Conservation (phyloP, 2,797 vertebrate species). For the Darevskia nairensis region DNA sequence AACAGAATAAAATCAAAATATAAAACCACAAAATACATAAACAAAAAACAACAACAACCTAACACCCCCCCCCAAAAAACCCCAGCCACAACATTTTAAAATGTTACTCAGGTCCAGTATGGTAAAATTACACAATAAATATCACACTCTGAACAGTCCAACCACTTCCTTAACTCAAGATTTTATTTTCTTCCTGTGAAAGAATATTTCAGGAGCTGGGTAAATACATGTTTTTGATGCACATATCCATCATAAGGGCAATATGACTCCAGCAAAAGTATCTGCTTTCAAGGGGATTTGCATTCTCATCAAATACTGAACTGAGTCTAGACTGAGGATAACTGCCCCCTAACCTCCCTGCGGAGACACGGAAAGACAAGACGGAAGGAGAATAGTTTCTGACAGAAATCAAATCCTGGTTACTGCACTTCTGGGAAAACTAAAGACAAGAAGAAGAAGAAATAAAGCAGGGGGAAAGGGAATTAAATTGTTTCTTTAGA, state of each 20-base stretch:
- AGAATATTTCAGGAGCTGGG: constrained; percentile 31
- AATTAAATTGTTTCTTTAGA: constrained; percentile 56
- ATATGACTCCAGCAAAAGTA: constrained; percentile 55
- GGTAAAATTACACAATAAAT: neutral
- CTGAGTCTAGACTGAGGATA: constrained; percentile 66
- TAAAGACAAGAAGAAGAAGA: constrained; percentile 49
- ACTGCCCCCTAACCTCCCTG: constrained; percentile 67
- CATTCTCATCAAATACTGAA: constrained; percentile 71
- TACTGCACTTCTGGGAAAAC: constrained; percentile 67
- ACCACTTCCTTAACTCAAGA: constrained; percentile 15
- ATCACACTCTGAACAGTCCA: neutral
- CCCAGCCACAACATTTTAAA: too few species aligned
- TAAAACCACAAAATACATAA: too few species aligned
- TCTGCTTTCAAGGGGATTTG: constrained; percentile 72
- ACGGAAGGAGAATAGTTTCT: constrained; percentile 72
- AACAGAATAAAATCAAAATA: too few species aligned
- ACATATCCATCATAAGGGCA: constrained; percentile 45
- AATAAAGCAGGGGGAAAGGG: constrained; percentile 38
- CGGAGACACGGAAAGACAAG: constrained; percentile 64
- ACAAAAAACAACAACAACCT: too few species aligned
- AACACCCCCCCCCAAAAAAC: too few species aligned
- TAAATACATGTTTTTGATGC: constrained; percentile 55
- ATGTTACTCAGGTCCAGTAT: neutral
- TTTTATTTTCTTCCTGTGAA: constrained; percentile 25
- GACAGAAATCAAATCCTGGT: constrained; percentile 75